Conservation (phyloP, 2,888 invertebrate species). For the Drosophila pseudotalamancana region DNA sequence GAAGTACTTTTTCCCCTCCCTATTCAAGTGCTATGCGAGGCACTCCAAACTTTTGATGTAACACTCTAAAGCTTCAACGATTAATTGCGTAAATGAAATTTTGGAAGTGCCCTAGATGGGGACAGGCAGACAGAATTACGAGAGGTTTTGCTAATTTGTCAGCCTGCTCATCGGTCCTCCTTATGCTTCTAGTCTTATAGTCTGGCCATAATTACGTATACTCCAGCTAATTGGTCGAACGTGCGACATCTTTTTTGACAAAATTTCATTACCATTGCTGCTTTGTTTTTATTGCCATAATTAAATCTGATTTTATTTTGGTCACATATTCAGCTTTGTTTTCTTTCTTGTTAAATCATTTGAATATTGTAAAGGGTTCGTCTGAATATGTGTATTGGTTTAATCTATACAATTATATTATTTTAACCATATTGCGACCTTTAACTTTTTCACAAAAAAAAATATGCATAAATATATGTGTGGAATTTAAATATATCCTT, state of each 20-base stretch:
- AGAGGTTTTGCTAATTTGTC: constrained; percentile 55
- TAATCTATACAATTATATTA: no score
- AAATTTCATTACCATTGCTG: constrained; percentile 40
- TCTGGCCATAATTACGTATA: constrained; percentile 34
- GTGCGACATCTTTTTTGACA: constrained; percentile 6
- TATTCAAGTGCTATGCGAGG: constrained; percentile 19
- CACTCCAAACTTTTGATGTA: constrained; percentile 25
- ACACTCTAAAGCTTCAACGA: constrained; percentile 52
- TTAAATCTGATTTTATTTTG: constrained; percentile 57
- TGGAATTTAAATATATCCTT: not conserved
- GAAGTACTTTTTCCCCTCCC: constrained; percentile 21
- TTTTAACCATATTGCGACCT: no score
- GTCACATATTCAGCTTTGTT: constrained; percentile 18
- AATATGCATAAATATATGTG: not conserved
- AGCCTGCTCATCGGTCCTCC: constrained; percentile 38
- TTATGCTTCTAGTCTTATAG: constrained; percentile 52
- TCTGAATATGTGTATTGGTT: no score
- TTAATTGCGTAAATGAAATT: constrained; percentile 78
- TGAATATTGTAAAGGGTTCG: no score
- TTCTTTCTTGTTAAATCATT: constrained; percentile 7
- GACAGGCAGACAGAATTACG: not conserved
- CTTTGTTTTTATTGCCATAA: constrained; percentile 55
- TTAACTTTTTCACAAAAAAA: no score
- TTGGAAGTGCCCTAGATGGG: constrained; percentile 30
- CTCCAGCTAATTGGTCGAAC: constrained; percentile 31